Percentiles rank a stretch among this genome's conserved stretches.
These are phyloP conservation scores for Sepioteuthis lessoniana DNA, from an alignment of 2,888 invertebrate genomes.

Conservation along the genomic window DNA sequence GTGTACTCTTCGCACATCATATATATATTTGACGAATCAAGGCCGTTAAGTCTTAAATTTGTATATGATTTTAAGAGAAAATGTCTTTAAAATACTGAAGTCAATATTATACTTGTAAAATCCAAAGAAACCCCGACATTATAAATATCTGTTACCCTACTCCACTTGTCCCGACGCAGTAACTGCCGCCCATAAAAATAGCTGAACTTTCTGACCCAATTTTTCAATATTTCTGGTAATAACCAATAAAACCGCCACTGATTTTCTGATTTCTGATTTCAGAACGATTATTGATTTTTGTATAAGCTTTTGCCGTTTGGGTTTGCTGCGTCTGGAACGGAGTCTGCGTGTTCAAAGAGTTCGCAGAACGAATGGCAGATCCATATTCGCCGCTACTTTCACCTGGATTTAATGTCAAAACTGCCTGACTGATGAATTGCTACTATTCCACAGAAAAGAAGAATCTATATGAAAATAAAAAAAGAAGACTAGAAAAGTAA, in stretches of 20 bases:
- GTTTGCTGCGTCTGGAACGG: not conserved
- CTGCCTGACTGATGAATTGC: too few species aligned
- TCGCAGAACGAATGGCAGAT: not conserved
- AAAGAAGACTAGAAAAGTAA: too few species aligned
- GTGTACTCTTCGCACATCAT: too few species aligned
- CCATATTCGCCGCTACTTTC: not conserved
- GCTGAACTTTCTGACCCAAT: constrained; percentile 8
- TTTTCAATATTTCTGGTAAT: constrained; percentile 1
- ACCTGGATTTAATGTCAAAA: too few species aligned
- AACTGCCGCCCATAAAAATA: not conserved
- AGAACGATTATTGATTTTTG: not conserved
- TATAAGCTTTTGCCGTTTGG: not conserved
- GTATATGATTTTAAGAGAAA: too few species aligned
- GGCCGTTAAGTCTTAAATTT: too few species aligned
- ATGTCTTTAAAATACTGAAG: too few species aligned
- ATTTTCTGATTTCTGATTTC: constrained; percentile 6
- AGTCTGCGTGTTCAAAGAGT: not conserved
- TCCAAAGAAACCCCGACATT: not conserved
- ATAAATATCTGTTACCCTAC: not conserved
- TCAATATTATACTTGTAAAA: not conserved
- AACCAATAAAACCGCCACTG: not conserved
- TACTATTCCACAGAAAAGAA: too few species aligned
- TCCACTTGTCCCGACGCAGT: not conserved
- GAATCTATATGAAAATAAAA: too few species aligned
- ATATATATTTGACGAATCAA: too few species aligned